Base-by-base conservation (phyloP, 2,797 vertebrate genomes). In the Hapalemur alaotrensis region DNA sequence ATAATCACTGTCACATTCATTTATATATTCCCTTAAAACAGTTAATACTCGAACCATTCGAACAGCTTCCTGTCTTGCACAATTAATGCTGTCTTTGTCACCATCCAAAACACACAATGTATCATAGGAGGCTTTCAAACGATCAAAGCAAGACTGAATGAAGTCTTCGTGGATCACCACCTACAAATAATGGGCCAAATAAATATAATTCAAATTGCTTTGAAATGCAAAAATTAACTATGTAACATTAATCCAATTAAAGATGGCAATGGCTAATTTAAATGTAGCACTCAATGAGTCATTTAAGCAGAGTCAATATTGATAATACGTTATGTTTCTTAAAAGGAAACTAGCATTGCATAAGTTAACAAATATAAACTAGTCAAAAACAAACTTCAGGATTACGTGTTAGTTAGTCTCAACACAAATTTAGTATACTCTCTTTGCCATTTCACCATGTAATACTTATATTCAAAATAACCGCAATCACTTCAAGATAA, bases 131-230 rank as follows among this genome's bases (percentile, higher is more conserved):
- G 99, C 99, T 98, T 99, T 99, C 82, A 99, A 99, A 94, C 99
- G 99, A 99, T 99, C 99, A 85, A 99, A 99, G 98, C 99, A 99
- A 78, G 99, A 99, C 98, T 99, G 99, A 98, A 99, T 99, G 97
- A 99, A 99, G 98, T 99, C 99, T 98, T 99, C 99, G 87, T 99
- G 99, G 98, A 99, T 99, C 98, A 99, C 99, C 98, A 99, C 99
- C 99, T 99, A 97, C 81, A 97, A 91, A 72, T 32, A 89, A 97
- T 22, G 13, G 23, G 48, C 4, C 93, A 92, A 93, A 88, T 82
- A 89, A 91, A 92, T 57, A 85, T 30, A 90, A 67, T 85, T 89
- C 32, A 95, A 89, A 32, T 48, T 96, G 41, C 43, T 95, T 69
- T 73, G 17, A 83, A 95, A 96, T 35, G 14, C n/a, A 69, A 89